Percentiles rank a stretch among this genome's conserved stretches.
These are phyloP conservation scores for Drosophila kuntzei DNA, from an alignment of 2,888 invertebrate species.

Conservation along the genomic window DNA sequence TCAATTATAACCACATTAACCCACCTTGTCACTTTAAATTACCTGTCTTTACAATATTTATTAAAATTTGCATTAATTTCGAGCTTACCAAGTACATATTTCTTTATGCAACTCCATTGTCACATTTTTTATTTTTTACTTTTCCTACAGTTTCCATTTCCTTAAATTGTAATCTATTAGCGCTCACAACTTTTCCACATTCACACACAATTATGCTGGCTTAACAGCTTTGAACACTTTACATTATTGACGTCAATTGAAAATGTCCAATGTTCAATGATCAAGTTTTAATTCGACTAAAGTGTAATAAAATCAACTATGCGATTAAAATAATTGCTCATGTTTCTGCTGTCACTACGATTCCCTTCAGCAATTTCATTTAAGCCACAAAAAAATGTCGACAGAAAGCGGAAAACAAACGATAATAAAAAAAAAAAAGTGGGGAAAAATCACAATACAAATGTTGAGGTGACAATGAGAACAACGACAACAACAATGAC, in stretches of 20 bases:
- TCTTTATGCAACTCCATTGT: neutral
- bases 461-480: conserved; percentile 27
- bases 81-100: neutral
- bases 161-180: neutral
- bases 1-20: neutral
- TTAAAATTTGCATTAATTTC: neutral
- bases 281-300: conserved; percentile 11
- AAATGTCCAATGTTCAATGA: conserved; percentile 6
- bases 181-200: neutral
- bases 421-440: conserved; percentile 1
- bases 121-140: neutral
- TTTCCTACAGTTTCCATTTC: neutral
- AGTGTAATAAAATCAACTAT: conserved; percentile 19
- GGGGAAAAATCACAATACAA: conserved; percentile 46
- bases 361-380: conserved; percentile 30
- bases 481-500: conserved; percentile 23
- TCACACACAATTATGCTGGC: neutral
- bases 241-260: conserved; percentile 1
- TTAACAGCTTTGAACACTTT: neutral
- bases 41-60: neutral
- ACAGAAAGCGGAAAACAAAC: conserved; percentile 4
- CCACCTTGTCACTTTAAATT: neutral
- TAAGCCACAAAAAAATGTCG: conserved; percentile 18
- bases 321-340: conserved; percentile 32
- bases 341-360: conserved; percentile 12